Percentiles rank a stretch among this genome's conserved stretches.
Conservation (phyloP, 2,797 vertebrate species). For the Anas capensis region DNA sequence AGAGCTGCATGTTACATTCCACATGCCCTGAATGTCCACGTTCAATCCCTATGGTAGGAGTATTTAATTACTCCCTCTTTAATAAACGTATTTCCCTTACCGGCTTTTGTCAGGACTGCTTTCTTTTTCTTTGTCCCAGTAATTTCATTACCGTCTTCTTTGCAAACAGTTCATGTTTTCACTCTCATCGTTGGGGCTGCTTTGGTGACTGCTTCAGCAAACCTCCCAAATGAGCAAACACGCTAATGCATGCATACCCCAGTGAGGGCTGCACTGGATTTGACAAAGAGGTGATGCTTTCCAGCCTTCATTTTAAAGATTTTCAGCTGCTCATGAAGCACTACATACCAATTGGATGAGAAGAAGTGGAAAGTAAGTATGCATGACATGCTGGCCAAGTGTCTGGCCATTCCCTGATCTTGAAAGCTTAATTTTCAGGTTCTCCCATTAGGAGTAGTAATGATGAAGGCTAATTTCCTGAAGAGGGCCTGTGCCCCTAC, state of each 20-base stretch:
- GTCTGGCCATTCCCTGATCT: neutral
- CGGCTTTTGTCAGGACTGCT: neutral
- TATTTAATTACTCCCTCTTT: neutral
- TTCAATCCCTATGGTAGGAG: neutral
- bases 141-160: neutral
- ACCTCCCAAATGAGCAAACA: neutral
- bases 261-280: neutral
- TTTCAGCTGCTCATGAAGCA: accelerated
- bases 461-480: neutral
- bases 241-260: neutral
- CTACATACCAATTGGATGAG: neutral
- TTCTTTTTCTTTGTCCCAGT: neutral
- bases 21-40: accelerated
- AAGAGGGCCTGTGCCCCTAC: neutral
- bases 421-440: neutral
- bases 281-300: neutral
- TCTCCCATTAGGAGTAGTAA: neutral
- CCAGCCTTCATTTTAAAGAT: neutral
- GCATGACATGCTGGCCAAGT: neutral
- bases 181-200: neutral
- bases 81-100: neutral
- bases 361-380: neutral
- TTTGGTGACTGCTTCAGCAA: neutral
- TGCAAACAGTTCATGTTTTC: neutral
- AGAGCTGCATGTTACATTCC: accelerated